These are phyloP conservation scores for Cichlasoma orientale DNA, from an alignment of 2,797 vertebrate species.

Conservation along the genomic window DNA sequence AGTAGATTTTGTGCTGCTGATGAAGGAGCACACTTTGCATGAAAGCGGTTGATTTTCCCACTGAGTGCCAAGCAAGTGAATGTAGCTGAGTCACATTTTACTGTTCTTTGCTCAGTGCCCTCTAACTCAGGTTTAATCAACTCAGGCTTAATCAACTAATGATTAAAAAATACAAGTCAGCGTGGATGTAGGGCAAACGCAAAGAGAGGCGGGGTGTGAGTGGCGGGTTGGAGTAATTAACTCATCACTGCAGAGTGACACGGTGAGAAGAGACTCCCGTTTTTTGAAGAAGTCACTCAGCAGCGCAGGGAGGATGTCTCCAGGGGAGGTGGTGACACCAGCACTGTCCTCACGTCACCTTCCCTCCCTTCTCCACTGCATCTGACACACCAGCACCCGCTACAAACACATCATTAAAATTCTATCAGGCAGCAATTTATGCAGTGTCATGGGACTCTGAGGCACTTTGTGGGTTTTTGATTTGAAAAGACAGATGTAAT, in stretches of 20 bases:
- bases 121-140: slow-evolving; percentile 42
- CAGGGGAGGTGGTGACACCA: slow-evolving; percentile 26
- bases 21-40: slow-evolving; percentile 33
- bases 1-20: slow-evolving; percentile 20
- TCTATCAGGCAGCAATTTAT: slow-evolving; percentile 28
- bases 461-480: not conserved
- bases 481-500: slow-evolving; percentile 2
- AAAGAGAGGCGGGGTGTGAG: slow-evolving; percentile 11
- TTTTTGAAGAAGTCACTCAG: slow-evolving; percentile 25
- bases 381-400: slow-evolving; percentile 2
- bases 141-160: slow-evolving; percentile 12
- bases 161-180: not conserved
- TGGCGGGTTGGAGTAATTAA: slow-evolving; percentile 41
- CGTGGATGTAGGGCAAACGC: not conserved
- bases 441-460: slow-evolving; percentile 6
- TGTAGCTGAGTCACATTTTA: slow-evolving; percentile 34
- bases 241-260: slow-evolving; percentile 32
- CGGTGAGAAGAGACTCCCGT: slow-evolving; percentile 21
- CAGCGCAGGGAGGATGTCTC: slow-evolving; percentile 23
- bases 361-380: not conserved
- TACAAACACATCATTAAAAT: slow-evolving; percentile 41
- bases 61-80: slow-evolving; percentile 43
- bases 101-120: not conserved
- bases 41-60: slow-evolving; percentile 36
- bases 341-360: slow-evolving; percentile 36